Evolutionary conservation across 2,888 invertebrate genomes (phyloP).

Genomic region (Lasius fuliginosus): DNA sequence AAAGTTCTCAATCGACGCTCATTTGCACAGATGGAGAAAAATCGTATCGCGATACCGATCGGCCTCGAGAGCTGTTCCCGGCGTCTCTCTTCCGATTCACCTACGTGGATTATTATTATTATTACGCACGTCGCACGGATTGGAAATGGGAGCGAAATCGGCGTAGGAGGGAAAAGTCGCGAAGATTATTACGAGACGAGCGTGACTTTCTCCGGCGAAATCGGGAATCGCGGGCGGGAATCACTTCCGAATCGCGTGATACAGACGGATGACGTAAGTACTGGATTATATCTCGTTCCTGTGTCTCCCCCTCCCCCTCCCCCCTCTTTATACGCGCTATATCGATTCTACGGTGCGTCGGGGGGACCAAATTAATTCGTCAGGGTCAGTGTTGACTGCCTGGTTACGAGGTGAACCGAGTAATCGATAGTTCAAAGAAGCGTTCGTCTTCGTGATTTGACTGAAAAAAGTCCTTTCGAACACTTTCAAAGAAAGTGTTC

Average conservation of each 20-base stretch:
- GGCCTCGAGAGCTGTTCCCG: neutral
- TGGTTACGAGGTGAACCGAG: conserved; percentile 33
- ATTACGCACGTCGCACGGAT: conserved; percentile 17
- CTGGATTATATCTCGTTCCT: conserved; percentile 16
- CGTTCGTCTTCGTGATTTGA: neutral
- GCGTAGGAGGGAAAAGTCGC: conserved; percentile 59
- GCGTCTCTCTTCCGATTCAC: conserved; percentile 44
- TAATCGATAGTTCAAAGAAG: neutral
- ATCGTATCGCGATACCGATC: conserved; percentile 12
- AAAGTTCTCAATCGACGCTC: neutral
- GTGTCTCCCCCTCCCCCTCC: neutral
- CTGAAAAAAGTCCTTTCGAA: neutral
- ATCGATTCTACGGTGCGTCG: conserved; percentile 40
- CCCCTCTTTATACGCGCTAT: neutral
- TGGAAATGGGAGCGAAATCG: conserved; percentile 61
- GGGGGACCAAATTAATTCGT: conserved; percentile 46
- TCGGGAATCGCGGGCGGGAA: conserved; percentile 50
- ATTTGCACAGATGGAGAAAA: conserved; percentile 27
- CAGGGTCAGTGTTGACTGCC: conserved; percentile 42
- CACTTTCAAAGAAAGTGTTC: conserved; percentile 19
- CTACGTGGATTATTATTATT: conserved; percentile 29
- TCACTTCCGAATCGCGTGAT: conserved; percentile 37
- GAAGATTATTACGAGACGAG: conserved; percentile 65
- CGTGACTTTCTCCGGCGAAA: conserved; percentile 70
- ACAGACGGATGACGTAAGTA: conserved; percentile 33